These are phyloP conservation scores for Manacus vitellinus DNA, from an alignment of 2,113 vertebrate genomes.

Conservation along the genomic window DNA sequence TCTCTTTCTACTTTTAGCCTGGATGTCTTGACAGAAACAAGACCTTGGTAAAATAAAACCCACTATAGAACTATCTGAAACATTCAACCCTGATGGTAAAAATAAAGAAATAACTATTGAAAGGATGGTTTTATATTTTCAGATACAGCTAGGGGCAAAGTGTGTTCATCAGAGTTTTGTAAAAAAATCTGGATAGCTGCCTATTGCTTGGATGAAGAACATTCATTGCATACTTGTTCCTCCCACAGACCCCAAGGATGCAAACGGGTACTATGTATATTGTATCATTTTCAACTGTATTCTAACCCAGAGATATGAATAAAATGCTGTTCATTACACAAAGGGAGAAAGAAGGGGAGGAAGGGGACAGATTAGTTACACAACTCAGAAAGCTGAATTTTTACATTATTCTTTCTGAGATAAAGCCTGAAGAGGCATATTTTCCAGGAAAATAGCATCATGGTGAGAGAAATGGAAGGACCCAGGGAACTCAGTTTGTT, in stretches of 20 bases:
- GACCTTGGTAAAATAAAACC: constrained; percentile 9
- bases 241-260: constrained; percentile 63
- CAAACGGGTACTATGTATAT: constrained; percentile 48
- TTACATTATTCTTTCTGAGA: constrained; percentile 8
- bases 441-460: background rate
- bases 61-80: background rate
- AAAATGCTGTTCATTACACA: constrained; percentile 54
- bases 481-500: background rate
- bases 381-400: constrained; percentile 18
- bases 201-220: constrained; percentile 43
- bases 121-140: constrained; percentile 41
- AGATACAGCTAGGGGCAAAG: constrained; percentile 49
- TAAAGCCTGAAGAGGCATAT: background rate
- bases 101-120: constrained; percentile 53
- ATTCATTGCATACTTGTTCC: constrained; percentile 49
- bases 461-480: background rate
- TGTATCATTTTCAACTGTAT: constrained; percentile 36
- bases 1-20: background rate
- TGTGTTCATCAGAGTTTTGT: background rate
- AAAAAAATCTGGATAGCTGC: constrained; percentile 48
- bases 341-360: background rate
- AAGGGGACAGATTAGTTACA: constrained; percentile 26
- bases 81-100: constrained; percentile 10
- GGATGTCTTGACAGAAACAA: background rate
- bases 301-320: constrained; percentile 59